Percentiles rank a stretch among this genome's conserved stretches.
phyloP scores from a whole-genome alignment of 2,797 vertebrate species.

The Myotis myotis region DNA sequence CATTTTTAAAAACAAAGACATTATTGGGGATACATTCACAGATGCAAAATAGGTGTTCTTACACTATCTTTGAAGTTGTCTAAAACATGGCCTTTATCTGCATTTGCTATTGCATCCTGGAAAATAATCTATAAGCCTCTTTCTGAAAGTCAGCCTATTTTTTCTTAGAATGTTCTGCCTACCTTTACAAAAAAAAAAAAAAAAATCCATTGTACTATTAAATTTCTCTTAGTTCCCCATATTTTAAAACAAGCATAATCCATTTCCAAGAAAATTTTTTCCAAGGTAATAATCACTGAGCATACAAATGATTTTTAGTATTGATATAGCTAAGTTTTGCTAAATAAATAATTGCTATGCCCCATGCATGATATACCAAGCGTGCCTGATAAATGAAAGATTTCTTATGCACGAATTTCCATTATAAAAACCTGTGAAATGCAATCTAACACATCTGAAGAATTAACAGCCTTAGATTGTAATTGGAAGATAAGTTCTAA shows the following conservation, averaged over 20 bases:
- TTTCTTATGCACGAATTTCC: slow-evolving; percentile 64
- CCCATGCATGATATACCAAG: background rate
- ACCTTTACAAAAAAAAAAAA: background rate
- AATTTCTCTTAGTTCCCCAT: slow-evolving; percentile 2
- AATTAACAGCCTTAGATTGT: slow-evolving; percentile 69
- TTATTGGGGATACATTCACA: background rate
- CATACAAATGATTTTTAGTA: slow-evolving; percentile 46
- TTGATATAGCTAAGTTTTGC: slow-evolving; percentile 30
- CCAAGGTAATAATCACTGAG: slow-evolving; percentile 28
- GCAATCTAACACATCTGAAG: slow-evolving; percentile 69
- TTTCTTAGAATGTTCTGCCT: background rate
- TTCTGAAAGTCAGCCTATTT: background rate
- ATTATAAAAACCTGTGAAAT: slow-evolving; percentile 72
- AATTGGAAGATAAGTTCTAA: slow-evolving; percentile 81
- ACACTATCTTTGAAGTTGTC: background rate
- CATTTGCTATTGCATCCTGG: background rate
- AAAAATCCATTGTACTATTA: background rate
- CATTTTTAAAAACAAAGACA: background rate
- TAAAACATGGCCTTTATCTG: background rate
- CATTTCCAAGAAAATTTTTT: slow-evolving; percentile 39
- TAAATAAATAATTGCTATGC: slow-evolving; percentile 53
- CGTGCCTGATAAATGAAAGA: slow-evolving; percentile 25
- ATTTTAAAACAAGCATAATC: slow-evolving; percentile 55
- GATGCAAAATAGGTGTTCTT: background rate
- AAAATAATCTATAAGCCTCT: background rate